A percentile compares a stretch with the other conserved stretches of the same genome.
Evolutionary conservation across 2,888 invertebrate species (phyloP).

Genomic region (Keiferia lycopersicella): DNA sequence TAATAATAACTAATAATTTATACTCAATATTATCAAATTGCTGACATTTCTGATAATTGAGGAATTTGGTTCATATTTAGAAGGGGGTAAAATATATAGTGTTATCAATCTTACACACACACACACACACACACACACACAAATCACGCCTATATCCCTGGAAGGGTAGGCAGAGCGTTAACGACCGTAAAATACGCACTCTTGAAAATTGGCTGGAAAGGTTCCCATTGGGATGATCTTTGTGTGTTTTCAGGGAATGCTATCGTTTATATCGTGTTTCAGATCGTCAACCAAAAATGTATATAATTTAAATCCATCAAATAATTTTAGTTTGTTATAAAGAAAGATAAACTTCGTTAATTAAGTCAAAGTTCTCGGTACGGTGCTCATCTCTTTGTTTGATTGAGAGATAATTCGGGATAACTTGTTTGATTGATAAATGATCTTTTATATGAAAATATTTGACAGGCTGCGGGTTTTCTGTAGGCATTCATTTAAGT

Average conservation of each 20-base stretch:
- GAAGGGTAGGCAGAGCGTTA: no score
- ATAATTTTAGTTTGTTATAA: constrained; percentile 3
- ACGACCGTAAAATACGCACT: no score
- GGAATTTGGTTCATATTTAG: constrained; percentile 8
- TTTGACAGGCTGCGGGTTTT: no score
- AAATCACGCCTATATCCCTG: no score
- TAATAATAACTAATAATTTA: neutral
- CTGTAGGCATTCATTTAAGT: no score
- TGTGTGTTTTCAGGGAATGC: no score
- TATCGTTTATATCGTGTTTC: neutral
- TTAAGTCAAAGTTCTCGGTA: neutral
- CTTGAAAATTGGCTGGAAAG: no score
- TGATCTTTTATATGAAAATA: neutral
- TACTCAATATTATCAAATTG: neutral
- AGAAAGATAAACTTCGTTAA: neutral
- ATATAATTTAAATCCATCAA: neutral
- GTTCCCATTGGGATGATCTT: no score
- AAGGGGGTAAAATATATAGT: neutral
- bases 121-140: no score
- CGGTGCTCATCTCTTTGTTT: neutral
- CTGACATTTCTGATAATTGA: neutral
- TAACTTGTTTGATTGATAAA: constrained; percentile 6
- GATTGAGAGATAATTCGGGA: constrained; percentile 15
- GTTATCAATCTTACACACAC: no score
- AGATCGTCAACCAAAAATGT: constrained; percentile 1